Conservation (phyloP, 92 coral and sea anemone genomes). For the Heliopora coerulea region DNA sequence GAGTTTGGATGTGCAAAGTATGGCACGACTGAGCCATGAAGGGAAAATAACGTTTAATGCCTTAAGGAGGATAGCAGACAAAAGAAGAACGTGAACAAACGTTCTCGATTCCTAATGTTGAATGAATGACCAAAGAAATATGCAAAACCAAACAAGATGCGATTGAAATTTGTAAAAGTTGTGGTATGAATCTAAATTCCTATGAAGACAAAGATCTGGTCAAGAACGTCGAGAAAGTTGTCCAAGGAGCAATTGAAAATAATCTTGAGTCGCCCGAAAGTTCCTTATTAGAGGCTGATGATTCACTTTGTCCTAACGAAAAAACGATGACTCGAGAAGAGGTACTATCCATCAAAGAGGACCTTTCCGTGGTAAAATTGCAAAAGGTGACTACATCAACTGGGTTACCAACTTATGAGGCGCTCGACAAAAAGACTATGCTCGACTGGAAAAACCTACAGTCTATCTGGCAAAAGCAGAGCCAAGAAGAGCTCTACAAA, state of each 20-base stretch:
- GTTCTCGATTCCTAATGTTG: constrained; percentile 12
- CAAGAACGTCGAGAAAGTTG: constrained; percentile 20
- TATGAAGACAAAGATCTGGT: constrained; percentile 33
- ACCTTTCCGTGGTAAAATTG: constrained; percentile 20
- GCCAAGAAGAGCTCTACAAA: constrained; percentile 7
- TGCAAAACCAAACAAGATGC: constrained; percentile 5
- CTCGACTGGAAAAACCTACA: constrained; percentile 25
- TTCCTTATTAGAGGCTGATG: constrained; percentile 20
- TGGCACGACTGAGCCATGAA: no score
- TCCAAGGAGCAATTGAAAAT: constrained; percentile 18
- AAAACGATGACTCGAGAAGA: constrained; percentile 21
- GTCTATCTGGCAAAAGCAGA: neutral
- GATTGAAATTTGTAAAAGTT: constrained; percentile 23
- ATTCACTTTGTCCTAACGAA: neutral
- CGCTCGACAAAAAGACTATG: neutral
- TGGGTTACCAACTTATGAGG: constrained; percentile 9
- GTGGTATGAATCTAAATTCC: constrained; percentile 18
- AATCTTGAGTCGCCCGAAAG: constrained; percentile 16
- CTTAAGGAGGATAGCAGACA: no score
- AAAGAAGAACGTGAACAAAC: constrained; percentile 15
- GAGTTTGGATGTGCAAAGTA: no score
- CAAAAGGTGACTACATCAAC: constrained; percentile 10
- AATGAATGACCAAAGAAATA: constrained; percentile 13
- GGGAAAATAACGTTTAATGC: no score
- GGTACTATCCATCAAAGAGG: constrained; percentile 11